Evolutionary conservation across 2,113 vertebrate genomes (phyloP).

Genomic region (Mus musculus): GRCm39 chr3:63174501-63175000

Average conservation of each 20-base stretch:
- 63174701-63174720: background rate
- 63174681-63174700: background rate
- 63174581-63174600: background rate
- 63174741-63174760: background rate
- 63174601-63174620: background rate
- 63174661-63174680: background rate
- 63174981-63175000: background rate
- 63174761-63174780: background rate
- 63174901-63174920: conserved; percentile 39
- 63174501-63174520: background rate
- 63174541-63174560: background rate
- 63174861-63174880: background rate
- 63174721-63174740: background rate
- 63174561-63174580: conserved; percentile 11
- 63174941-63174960: background rate
- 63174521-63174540: background rate
- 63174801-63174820: background rate
- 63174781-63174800: background rate
- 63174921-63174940: conserved; percentile 26
- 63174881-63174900: background rate
- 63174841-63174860: background rate
- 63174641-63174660: background rate
- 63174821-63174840: too few species aligned
- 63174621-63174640: background rate
- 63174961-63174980: background rate